Evolutionary conservation across 2,888 invertebrate genomes (phyloP), one percentile per base, ranked within the genome.

Genomic region (Frankliniella fusca): DNA sequence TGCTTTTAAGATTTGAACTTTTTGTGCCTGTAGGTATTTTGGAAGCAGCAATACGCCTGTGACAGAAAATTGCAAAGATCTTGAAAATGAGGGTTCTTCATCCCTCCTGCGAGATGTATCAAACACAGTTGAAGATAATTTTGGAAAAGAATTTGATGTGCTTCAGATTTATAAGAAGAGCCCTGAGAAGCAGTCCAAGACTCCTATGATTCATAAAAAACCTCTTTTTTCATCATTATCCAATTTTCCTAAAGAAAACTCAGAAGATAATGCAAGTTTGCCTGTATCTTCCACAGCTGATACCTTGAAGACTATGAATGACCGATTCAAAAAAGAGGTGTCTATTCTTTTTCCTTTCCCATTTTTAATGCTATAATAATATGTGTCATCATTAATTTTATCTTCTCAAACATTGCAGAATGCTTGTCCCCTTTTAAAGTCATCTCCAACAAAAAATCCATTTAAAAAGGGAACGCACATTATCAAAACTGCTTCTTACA

Each of bases 331-430:
- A 76, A 76, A 54, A 15, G 18, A 76, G 70, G 70, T 76, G 11
- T 76, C 8, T 27, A 76, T 76, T 76, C 27, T 3, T 76, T 76
- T 27, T 12, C 12, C n/a, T 76, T 76, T 76, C 12, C 5, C 8
- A 70, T 11, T 76, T 8, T 23, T 12, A 27, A 76, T 76, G 61
- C 10, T 7, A 1, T 18, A 15, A n/a, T 18, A 61, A 61, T 54
- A 54, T 18, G 3, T 54, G 3, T 54, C 5, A 38, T 38, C 5
- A 38, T 2, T 38, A 3, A 5, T 54, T 10, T 54, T 20, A 54
- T 88, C 84, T 84, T 79, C 10, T 82, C 85, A 1, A 84, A 89
- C 83, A 81, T 89, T 0, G 65, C 84, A 0, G 87, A 88, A 20
- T 81, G 18, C 9, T 18, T 18, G 10, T n/a, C 54, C 81, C 0